phyloP scores from a whole-genome alignment of 92 coral and sea anemone genomes.

The Metridium senile region DNA sequence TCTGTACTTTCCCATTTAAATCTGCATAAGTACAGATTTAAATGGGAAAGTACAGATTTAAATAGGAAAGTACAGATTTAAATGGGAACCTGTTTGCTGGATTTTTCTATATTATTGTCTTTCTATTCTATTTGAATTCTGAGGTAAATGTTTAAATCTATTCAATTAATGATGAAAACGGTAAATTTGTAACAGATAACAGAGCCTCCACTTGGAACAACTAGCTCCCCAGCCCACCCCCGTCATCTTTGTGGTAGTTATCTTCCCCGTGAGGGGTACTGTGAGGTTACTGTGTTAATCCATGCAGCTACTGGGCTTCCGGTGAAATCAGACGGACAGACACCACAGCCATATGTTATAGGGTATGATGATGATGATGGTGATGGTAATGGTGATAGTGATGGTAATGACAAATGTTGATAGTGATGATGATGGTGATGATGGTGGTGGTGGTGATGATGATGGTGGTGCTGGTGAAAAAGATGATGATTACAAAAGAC shows the following conservation, averaged over 20 bases:
- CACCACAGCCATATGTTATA: slow-evolving; percentile 85
- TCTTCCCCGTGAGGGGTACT: slow-evolving; percentile 72
- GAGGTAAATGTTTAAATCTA: too few relatives aligned
- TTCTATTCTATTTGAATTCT: too few relatives aligned
- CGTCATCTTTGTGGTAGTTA: slow-evolving; percentile 90
- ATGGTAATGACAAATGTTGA: not conserved
- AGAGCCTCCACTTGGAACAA: slow-evolving; percentile 64
- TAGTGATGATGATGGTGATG: not conserved
- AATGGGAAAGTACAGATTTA: too few relatives aligned
- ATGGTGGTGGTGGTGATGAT: too few relatives aligned
- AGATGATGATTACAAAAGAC: too few relatives aligned
- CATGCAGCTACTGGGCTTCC: slow-evolving; percentile 90
- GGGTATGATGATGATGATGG: slow-evolving; percentile 48
- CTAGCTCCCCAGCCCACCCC: slow-evolving; percentile 58
- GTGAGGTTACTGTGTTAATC: slow-evolving; percentile 78
- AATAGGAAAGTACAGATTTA: too few relatives aligned
- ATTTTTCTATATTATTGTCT: too few relatives aligned
- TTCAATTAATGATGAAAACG: too few relatives aligned
- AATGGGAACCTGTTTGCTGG: too few relatives aligned
- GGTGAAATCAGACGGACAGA: slow-evolving; percentile 67
- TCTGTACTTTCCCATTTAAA: too few relatives aligned
- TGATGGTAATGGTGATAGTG: not conserved
- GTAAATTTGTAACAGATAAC: slow-evolving; percentile 31
- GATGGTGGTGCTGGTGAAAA: too few relatives aligned
- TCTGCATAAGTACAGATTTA: too few relatives aligned